Conservation (phyloP, 2,888 invertebrate species). For the Hypomecis atomaria region DNA sequence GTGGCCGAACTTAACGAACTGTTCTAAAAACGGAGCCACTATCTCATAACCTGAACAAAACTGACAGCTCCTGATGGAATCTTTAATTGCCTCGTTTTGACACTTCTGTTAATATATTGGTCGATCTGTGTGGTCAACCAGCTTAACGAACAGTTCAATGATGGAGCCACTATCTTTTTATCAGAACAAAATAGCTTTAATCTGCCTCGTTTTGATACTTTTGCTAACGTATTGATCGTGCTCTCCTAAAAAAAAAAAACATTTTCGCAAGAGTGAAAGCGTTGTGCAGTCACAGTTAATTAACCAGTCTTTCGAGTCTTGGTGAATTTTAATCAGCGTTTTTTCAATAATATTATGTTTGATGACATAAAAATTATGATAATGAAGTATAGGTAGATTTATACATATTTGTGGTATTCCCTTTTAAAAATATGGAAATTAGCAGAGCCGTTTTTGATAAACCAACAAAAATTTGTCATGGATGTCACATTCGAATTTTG, state of each 20-base stretch:
- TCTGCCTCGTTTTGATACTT: not conserved
- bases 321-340: not conserved
- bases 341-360: not conserved
- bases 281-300: constrained; percentile 23
- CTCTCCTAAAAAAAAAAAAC: constrained; percentile 32
- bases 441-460: too few species aligned
- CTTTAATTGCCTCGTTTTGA: too few species aligned
- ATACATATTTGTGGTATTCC: too few species aligned
- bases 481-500: too few species aligned
- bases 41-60: not conserved
- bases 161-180: not conserved
- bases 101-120: too few species aligned
- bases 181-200: not conserved
- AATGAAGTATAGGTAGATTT: too few species aligned
- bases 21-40: not conserved
- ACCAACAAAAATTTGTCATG: too few species aligned
- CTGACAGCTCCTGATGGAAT: not conserved
- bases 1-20: constrained; percentile 43
- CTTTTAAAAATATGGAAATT: too few species aligned
- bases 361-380: too few species aligned
- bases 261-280: constrained; percentile 39
- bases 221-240: not conserved
- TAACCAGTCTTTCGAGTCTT: constrained; percentile 3
- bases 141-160: constrained; percentile 27
- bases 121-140: too few species aligned